Percentiles rank a stretch among this genome's conserved stretches.
These are phyloP conservation scores for Halocynthia roretzi DNA, from an alignment of 23 tunicate genomes.

Conservation along the genomic window DNA sequence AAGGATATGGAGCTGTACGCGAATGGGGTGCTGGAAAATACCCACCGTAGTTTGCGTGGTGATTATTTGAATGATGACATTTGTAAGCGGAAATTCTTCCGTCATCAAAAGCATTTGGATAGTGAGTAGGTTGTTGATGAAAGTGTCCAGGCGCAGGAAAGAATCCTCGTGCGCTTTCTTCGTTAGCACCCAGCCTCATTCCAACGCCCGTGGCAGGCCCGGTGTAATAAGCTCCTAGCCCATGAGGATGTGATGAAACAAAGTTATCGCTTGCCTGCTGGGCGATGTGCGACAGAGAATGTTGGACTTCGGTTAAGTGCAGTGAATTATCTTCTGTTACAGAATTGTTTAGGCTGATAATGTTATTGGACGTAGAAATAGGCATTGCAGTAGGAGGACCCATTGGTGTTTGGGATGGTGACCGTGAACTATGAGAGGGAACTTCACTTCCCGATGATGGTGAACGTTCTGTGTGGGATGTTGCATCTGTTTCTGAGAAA, in stretches of 20 bases:
- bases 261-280: neutral
- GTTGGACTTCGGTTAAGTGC: conserved; percentile 11
- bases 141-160: conserved; percentile 38
- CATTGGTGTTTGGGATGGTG: neutral
- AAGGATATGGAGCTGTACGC: conserved; percentile 62
- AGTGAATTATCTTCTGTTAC: neutral
- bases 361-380: neutral
- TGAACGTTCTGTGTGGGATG: conserved; percentile 7
- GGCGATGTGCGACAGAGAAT: neutral
- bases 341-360: conserved; percentile 19
- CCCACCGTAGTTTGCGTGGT: conserved; percentile 45
- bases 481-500: neutral
- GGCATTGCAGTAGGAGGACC: neutral
- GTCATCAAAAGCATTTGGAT: conserved; percentile 69
- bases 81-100: conserved; percentile 62
- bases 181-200: neutral
- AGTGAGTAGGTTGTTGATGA: conserved; percentile 33
- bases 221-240: conserved; percentile 13
- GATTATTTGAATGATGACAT: conserved; percentile 48
- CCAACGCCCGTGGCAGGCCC: neutral
- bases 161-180: conserved; percentile 13
- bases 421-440: conserved; percentile 5
- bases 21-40: conserved; percentile 55
- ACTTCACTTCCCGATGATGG: conserved; percentile 14
- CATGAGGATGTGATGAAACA: conserved; percentile 1